These are phyloP conservation scores for Siniperca undulata DNA, from an alignment of 2,797 vertebrate genomes.

Conservation along the genomic window DNA sequence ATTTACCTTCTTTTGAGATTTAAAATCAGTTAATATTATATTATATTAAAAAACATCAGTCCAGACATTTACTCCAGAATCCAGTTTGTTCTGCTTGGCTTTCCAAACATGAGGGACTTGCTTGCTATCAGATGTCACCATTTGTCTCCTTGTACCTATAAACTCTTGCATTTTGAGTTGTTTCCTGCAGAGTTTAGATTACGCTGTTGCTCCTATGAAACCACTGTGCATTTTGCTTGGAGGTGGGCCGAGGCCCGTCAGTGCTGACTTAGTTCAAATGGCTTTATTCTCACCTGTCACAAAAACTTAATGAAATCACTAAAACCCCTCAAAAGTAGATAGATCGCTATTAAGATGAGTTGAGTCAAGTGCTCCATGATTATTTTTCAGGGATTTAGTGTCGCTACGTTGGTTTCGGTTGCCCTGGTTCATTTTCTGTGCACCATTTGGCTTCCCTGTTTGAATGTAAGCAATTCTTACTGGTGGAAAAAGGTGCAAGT, in stretches of 20 bases:
- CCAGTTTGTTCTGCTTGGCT: background rate
- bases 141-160: background rate
- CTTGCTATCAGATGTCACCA: background rate
- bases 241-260: background rate
- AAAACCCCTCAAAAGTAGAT: background rate
- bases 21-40: background rate
- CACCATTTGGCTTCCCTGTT: background rate
- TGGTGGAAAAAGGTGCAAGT: background rate
- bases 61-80: background rate
- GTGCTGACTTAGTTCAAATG: background rate
- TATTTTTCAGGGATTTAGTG: background rate
- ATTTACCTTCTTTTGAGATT: conserved; percentile 10
- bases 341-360: background rate
- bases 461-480: background rate
- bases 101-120: background rate
- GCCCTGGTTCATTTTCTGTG: background rate
- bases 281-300: background rate
- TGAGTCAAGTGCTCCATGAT: background rate
- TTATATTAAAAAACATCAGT: background rate
- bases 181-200: background rate
- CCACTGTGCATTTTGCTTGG: background rate
- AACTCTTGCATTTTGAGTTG: background rate
- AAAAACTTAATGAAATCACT: background rate
- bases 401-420: background rate
- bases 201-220: background rate